These are phyloP conservation scores for Autographa pulchrina DNA, from an alignment of 2,888 invertebrate genomes.

Conservation along the genomic window DNA sequence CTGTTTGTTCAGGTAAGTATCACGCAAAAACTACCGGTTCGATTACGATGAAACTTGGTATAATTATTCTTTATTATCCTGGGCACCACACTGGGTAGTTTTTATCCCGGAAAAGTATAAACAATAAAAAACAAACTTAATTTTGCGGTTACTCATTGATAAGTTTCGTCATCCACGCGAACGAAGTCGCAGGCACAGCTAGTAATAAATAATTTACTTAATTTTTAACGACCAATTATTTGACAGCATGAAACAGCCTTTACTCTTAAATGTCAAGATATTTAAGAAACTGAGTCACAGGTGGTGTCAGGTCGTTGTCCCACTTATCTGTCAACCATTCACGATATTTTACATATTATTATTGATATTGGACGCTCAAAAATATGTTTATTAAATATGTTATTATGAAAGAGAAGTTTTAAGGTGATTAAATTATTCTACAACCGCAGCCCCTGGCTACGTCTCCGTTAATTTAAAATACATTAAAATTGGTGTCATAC, in stretches of 20 bases:
- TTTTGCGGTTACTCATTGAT: no score
- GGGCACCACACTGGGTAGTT: no score
- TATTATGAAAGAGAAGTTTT: slow-evolving; percentile 14
- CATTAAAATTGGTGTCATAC: background rate
- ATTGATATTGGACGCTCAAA: slow-evolving; percentile 6
- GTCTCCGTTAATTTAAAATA: no score
- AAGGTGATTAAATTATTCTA: background rate
- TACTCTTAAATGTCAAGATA: slow-evolving; percentile 17
- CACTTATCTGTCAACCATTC: slow-evolving; percentile 32
- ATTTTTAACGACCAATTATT: background rate
- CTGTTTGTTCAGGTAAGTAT: no score
- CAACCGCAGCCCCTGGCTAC: no score
- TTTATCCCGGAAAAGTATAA: no score
- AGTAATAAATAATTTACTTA: background rate
- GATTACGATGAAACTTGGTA: no score
- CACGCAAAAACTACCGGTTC: no score
- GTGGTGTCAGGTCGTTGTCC: slow-evolving; percentile 43
- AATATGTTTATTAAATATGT: background rate
- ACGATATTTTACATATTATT: slow-evolving; percentile 10
- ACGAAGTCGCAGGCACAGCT: no score
- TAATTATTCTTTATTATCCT: no score
- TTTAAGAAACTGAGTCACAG: slow-evolving; percentile 42
- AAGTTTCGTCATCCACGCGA: no score
- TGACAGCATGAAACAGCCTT: slow-evolving; percentile 20
- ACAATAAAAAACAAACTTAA: no score